Evolutionary conservation across 1,140 invertebrate genomes (phyloP), one percentile per base, ranked within the genome.

Genomic region (Lepidurus couesii): DNA sequence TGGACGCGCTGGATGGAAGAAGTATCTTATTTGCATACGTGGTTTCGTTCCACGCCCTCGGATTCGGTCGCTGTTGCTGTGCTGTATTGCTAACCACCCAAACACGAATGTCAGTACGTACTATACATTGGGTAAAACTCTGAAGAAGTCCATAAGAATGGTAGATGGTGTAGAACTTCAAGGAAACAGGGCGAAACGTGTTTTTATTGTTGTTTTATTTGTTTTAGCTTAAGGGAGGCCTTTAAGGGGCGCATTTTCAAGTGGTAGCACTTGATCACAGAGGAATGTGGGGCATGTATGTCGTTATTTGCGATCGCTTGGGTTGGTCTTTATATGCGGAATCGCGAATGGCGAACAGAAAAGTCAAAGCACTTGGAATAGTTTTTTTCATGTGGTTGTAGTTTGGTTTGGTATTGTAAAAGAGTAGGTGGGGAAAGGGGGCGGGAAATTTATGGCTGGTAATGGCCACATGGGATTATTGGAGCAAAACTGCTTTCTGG

Each of bases 1-100:
- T 65, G 53, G 53, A 13, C n/a, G 53, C 53, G 53, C 53, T 13
- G 13, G 53, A 65, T n/a, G 21, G 21, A 21, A 65, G 53, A 65
- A 65, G 53, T 65, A 16, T 21, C 53, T 65, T n/a, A 65, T 65
- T 65, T 65, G 53, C 53, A 65, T 65, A 65, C 53, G 53, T 21
- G 53, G 53, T 21, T 34, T 65, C 53, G 53, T 65, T 65, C 53
- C 53, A 21, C 53, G 16, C 13, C 53, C 21, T 21, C 53, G 21
- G 53, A 9, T 65, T 21, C 53, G 53, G 53, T 65, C n/a, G 53
- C 53, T 65, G 53, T 65, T 65, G 16, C 53, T 7, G 53, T 9
- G 53, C 53, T 65, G 21, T 65, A 16, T 65, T 5, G 53, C 53
- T 65, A 21, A 65, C 53, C 21, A 7, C 53, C 21, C 21, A n/a